Base-by-base conservation (phyloP, 1,140 invertebrate genomes). In the Agrypnia vestita region DNA sequence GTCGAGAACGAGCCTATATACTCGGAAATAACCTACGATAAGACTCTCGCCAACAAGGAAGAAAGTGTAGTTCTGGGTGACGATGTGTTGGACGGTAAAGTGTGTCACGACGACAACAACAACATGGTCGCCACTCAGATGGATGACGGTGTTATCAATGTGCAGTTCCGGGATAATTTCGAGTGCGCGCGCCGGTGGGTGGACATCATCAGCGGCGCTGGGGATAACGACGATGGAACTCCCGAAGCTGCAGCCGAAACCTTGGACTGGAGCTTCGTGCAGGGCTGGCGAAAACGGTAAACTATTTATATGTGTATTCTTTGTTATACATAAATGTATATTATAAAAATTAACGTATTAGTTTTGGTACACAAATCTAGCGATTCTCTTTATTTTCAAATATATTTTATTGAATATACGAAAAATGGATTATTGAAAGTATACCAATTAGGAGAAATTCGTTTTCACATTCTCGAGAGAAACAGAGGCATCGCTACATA, bases 201-300 rank as follows among this genome's bases (percentile, higher is more conserved):
- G 78, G 89, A 91, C 71, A 86, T 91, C 43, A 87, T 90, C 51
- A 86, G 90, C 85, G 88, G 91, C 87, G 78, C 86, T 86, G 78
- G 69, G 85, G 80, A 87, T 64, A 73, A 87, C 83, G 87, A 88
- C n/a, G 86, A 88, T 19, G 86, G 87, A 80, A 87, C 89, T 75
- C 87, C 87, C 73, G 89, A 90, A 79, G 86, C 87, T 64, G 85
- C 89, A 73, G 90, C 91, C 46, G 90, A 91, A 56, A 87, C 85
- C 74, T 88, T 88, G 79, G 93, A 94, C 86, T 94, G 93, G 93
- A 94, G 93, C 84, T 94, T 93, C 85, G 93, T 94, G 51, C 93
- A 94, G 87, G 92, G 93, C 83, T 94, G 93, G 93, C 88, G 93
- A 84, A 91, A 91, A 87, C 89, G 91, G 92, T 92, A 88, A 79